Percentiles rank a stretch among this genome's conserved stretches.
Conservation (phyloP, 2,113 vertebrate species). For the Lepisosteus osseus region DNA sequence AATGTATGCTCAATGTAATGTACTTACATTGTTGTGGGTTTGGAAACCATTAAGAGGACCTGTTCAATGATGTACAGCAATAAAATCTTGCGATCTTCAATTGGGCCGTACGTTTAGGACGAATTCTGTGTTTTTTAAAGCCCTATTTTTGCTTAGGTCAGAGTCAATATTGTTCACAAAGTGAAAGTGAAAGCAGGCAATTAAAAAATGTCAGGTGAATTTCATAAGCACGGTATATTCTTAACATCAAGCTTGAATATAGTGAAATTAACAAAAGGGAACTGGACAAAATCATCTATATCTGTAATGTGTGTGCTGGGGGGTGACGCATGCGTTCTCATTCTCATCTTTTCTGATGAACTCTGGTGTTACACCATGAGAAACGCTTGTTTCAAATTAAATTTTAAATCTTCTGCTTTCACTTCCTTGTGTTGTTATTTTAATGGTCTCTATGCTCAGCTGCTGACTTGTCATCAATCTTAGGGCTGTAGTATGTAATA, state of each 20-base stretch:
- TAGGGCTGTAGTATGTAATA: too few species aligned
- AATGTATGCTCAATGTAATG: conserved; percentile 10
- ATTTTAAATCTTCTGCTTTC: too few species aligned
- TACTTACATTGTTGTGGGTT: conserved; percentile 47
- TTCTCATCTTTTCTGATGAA: too few species aligned
- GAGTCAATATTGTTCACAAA: conserved; percentile 19
- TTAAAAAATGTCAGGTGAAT: conserved; percentile 21
- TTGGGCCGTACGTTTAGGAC: conserved; percentile 5
- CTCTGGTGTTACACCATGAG: too few species aligned
- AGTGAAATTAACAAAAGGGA: conserved; percentile 29
- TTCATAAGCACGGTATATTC: conserved; percentile 27
- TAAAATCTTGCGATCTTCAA: conserved; percentile 2
- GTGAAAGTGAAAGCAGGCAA: conserved; percentile 16
- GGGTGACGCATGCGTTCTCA: too few species aligned
- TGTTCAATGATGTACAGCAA: conserved; percentile 9
- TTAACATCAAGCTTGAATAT: conserved; percentile 28
- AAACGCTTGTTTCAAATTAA: too few species aligned
- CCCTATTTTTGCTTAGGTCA: conserved; percentile 4
- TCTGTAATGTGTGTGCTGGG: neutral
- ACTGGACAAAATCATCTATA: conserved; percentile 25
- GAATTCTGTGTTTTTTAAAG: conserved; percentile 12
- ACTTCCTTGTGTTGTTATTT: too few species aligned
- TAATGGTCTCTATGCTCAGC: too few species aligned
- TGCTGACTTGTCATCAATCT: too few species aligned
- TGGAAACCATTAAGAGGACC: conserved; percentile 44